These are phyloP conservation scores for Motacilla alba DNA, from an alignment of 2,113 vertebrate species.

Conservation along the genomic window DNA sequence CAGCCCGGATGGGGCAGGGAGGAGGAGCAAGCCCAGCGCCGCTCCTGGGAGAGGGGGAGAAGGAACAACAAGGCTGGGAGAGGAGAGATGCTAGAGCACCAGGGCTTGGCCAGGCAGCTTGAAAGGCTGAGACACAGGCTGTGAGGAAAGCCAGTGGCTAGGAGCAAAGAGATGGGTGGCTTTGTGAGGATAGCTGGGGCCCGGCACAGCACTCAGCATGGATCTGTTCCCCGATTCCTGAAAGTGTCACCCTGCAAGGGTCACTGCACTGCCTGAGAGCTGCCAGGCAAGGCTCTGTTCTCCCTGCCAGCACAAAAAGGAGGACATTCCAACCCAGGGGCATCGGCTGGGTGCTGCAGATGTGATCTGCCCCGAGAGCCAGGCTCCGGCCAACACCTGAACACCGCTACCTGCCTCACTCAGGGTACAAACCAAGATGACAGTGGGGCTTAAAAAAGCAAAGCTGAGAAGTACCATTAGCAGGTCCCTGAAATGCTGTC, in stretches of 20 bases:
- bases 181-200: not conserved
- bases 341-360: not conserved
- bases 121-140: not conserved
- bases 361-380: not conserved
- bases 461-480: not conserved
- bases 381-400: not conserved
- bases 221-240: not conserved
- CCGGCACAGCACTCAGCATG: accelerated
- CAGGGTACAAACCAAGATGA: not conserved
- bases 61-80: not conserved
- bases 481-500: not conserved
- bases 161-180: not conserved
- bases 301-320: not conserved
- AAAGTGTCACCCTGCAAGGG: not conserved
- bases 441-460: not conserved
- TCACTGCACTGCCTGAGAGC: not conserved
- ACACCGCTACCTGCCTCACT: accelerated
- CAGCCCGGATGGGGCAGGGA: not conserved
- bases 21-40: not conserved
- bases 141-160: not conserved
- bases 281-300: not conserved
- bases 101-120: not conserved
- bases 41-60: not conserved
- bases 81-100: not conserved
- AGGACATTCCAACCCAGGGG: not conserved